phyloP scores from a whole-genome alignment of 2,888 invertebrate genomes.

The Euproctis similis region DNA sequence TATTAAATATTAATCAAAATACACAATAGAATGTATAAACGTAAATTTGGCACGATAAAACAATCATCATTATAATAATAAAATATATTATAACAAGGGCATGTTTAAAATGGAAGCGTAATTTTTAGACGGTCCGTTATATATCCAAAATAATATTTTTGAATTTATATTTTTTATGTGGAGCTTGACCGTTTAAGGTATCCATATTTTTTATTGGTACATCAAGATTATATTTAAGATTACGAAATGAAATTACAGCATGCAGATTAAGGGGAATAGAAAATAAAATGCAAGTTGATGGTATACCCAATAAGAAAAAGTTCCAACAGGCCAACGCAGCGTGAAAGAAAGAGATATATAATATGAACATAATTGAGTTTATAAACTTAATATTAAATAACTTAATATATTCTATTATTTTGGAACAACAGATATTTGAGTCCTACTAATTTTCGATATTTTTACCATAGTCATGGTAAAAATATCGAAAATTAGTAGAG shows the following conservation, averaged over 20 bases:
- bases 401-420: no score
- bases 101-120: slow-evolving; percentile 48
- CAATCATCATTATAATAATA: slow-evolving; percentile 25
- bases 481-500: no score
- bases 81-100: slow-evolving; percentile 32
- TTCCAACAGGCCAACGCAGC: slow-evolving; percentile 67
- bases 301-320: slow-evolving; percentile 67
- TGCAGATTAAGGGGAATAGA: slow-evolving; percentile 40
- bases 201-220: slow-evolving; percentile 66
- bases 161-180: slow-evolving; percentile 68
- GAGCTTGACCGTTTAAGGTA: slow-evolving; percentile 67
- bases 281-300: slow-evolving; percentile 36
- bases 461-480: not conserved
- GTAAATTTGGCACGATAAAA: slow-evolving; percentile 48
- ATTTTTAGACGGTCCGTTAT: slow-evolving; percentile 33
- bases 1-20: slow-evolving; percentile 43
- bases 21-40: slow-evolving; percentile 28
- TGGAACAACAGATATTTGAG: no score
- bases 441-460: no score
- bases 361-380: slow-evolving; percentile 59
- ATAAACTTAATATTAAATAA: no score
- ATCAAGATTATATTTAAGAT: slow-evolving; percentile 35
- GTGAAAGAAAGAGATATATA: slow-evolving; percentile 60
- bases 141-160: slow-evolving; percentile 69
- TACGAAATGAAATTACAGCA: slow-evolving; percentile 32